phyloP scores from a whole-genome alignment of 2,113 vertebrate species.

The Ovis canadensis region DNA sequence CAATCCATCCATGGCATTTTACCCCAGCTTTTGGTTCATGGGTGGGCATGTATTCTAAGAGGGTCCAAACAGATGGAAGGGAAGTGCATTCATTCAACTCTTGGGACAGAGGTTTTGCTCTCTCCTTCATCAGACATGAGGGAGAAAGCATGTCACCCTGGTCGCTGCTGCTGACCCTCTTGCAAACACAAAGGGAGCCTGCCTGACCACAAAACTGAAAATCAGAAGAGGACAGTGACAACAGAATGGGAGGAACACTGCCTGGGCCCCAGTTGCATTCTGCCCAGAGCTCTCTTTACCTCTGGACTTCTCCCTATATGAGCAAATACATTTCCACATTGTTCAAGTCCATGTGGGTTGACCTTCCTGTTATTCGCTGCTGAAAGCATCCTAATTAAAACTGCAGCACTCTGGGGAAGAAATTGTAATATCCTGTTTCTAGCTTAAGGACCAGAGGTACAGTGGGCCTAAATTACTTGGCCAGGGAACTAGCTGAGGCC shows the following conservation, averaged over 20 bases:
- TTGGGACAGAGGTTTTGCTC: neutral
- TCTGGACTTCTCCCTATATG: neutral
- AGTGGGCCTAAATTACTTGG: neutral
- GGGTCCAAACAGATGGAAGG: neutral
- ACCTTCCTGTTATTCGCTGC: neutral
- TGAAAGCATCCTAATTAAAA: constrained; percentile 33
- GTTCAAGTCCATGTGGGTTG: neutral
- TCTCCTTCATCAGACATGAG: neutral
- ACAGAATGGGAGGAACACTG: neutral
- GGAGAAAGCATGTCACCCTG: neutral
- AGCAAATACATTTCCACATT: constrained; percentile 14
- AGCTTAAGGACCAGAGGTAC: neutral
- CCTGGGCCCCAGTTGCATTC: neutral
- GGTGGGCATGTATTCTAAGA: neutral
- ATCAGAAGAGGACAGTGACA: neutral
- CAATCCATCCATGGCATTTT: neutral
- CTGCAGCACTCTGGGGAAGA: neutral
- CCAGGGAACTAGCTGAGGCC: neutral
- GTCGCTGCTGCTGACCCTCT: neutral
- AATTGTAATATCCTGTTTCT: neutral
- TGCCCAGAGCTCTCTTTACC: neutral
- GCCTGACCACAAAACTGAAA: neutral
- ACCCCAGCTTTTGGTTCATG: neutral
- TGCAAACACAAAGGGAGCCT: neutral
- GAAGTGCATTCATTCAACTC: neutral